Evolutionary conservation across 2,888 invertebrate genomes (phyloP), one percentile per base, ranked within the genome.

Genomic region (Cryptops parisi): DNA sequence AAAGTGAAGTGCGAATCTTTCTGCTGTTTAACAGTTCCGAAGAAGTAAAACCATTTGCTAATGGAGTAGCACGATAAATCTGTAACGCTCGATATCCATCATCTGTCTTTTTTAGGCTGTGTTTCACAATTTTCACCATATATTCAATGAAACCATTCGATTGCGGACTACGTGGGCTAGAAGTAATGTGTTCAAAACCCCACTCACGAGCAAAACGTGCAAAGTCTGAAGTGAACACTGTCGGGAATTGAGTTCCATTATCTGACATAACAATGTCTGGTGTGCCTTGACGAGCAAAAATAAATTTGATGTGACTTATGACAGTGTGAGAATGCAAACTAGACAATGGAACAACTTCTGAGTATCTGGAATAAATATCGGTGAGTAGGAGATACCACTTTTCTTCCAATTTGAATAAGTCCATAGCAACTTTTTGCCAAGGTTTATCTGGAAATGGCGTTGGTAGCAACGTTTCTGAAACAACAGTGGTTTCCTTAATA

Each of bases 271-370:
- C n/a, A 9, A 21, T 15, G 12, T 49, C 49, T 1, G 49, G 49
- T 2, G 43, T 40, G 19, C 49, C 49, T 15, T 49, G 49, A 23
- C 43, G 12, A 9, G 43, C 49, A 5, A 49, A 49, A 6, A 49
- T 15, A 9, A 39, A 45, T 26, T 49, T 49, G 1, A 49, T 6
- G 2, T 45, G 44, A 2, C 21, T 17, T 9, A 49, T 49, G 27
- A 48, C 27, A 23, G 21, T 47, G 9, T 47, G 21, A 6, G 24
- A 47, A 9, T 17, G 12, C 24, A 17, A 19, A 15, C 38, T 33
- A 33, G 38, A 33, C 15, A 38, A 38, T 12, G 15, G 38, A 12
- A 15, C 38, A 38, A 38, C 12, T 38, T 38, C 38, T 12, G 38
- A 38, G 38, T 38, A 38, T 12, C 38, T 12, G 38, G 38, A 12